Evolutionary conservation across 2,888 invertebrate species (phyloP), one percentile per base, ranked within the genome.

Genomic region (Tortrix viridana): DNA sequence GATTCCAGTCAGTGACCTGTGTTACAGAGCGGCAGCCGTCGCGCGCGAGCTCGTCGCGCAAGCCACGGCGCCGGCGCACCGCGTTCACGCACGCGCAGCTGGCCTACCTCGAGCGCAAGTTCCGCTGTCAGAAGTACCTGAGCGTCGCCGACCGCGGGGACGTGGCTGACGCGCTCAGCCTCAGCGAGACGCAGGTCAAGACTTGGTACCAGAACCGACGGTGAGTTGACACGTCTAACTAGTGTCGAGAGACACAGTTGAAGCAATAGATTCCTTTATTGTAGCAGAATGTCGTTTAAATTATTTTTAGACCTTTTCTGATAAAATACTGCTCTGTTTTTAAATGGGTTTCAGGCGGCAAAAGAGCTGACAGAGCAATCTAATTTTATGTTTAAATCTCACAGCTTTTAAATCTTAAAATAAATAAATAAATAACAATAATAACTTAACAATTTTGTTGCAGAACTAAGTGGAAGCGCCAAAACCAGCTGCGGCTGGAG

Each of bases 61-160:
- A 97, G 82, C 97, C 97, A 0, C 94, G 97, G 3, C 93, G 97
- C 68, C 93, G 97, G 70, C 94, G 97, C 63, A 98, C 98, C 0
- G 98, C 98, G 0, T 98, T 98, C 91, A 98, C 98, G 1, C 98
- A 98, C 81, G 97, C 98, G 0, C 98, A 98, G 86, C 93, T 98
- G 57, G 97, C 97, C 0, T 98, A 97, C 84, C 89, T 98, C 71
- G 98, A 98, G 87, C 92, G 98, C 72, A 97, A 98, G 89, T 98
- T 98, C 85, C 94, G 98, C 7, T 97, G 97, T 75, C 98, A 98
- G 87, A 98, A 98, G 88, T 98, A 98, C 88, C 89, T 98, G 66
- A 97, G 97, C 66, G 98, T 98, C 6, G 97, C 98, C 0, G 98
- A 98, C 81, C 93, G 98, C 43, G 97, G 97, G 61, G 97, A 98